Percentiles rank a stretch among this genome's conserved stretches.
phyloP scores from a whole-genome alignment of 1,140 invertebrate genomes.

The Papilio polytes region DNA sequence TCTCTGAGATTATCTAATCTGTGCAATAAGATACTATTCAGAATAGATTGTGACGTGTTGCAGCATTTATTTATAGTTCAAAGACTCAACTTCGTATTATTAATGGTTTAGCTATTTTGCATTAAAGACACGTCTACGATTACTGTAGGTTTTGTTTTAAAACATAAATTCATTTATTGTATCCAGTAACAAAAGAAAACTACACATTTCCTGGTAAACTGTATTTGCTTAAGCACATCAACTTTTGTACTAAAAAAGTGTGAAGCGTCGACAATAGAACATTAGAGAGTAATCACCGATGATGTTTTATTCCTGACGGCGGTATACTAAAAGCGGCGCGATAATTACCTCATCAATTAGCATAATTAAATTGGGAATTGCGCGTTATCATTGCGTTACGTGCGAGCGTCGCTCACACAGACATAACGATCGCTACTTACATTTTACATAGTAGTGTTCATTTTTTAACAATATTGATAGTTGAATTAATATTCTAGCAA shows the following conservation, averaged over 20 bases:
- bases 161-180: background rate
- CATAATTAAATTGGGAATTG: slow-evolving; percentile 11
- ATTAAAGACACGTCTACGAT: background rate
- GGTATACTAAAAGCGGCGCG: background rate
- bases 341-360: slow-evolving; percentile 19
- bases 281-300: background rate
- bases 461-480: background rate
- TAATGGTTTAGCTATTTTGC: background rate
- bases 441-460: too few species aligned
- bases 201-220: background rate
- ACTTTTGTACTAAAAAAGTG: background rate
- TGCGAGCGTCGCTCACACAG: background rate
- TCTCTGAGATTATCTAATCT: slow-evolving; percentile 17
- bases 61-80: background rate
- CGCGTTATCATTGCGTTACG: background rate
- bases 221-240: background rate
- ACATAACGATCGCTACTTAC: too few species aligned
- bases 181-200: background rate
- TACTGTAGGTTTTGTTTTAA: background rate
- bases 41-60: background rate
- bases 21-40: background rate
- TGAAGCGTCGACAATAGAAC: background rate
- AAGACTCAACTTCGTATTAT: background rate
- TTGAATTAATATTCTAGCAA: background rate
- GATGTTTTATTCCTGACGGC: background rate